Percentiles rank a stretch among this genome's conserved stretches.
Evolutionary conservation across 2,113 vertebrate species (phyloP).

Genomic region (Aegithalos caudatus): DNA sequence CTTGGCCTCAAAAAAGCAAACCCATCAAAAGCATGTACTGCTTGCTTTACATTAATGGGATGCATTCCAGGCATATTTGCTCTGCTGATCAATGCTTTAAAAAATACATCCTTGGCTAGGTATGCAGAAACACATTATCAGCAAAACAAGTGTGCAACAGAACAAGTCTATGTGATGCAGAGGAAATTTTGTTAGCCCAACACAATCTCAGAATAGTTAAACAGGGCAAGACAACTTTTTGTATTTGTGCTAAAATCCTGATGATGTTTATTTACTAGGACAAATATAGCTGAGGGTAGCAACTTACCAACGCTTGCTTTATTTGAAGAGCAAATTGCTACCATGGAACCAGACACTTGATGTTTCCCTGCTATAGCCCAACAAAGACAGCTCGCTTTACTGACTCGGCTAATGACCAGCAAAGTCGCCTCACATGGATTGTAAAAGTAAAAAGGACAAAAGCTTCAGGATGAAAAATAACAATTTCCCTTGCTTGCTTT

Average conservation of each 20-base stretch:
- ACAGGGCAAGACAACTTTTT: not conserved
- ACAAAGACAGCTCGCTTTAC: constrained; percentile 36
- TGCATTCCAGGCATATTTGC: not conserved
- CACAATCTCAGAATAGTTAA: constrained; percentile 41
- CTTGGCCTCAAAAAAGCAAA: not conserved
- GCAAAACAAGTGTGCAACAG: accelerated
- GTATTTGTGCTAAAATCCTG: constrained; percentile 42
- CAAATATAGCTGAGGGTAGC: constrained; percentile 63
- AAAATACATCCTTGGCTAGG: not conserved
- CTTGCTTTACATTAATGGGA: not conserved
- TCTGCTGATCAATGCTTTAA: not conserved
- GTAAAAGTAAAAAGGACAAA: constrained; percentile 55
- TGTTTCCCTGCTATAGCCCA: constrained; percentile 33
- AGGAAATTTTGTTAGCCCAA: not conserved
- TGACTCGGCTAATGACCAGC: not conserved
- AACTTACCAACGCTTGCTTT: constrained; percentile 51
- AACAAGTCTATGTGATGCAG: not conserved
- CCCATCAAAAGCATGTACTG: not conserved
- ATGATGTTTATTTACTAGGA: constrained; percentile 64
- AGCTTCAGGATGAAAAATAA: constrained; percentile 51
- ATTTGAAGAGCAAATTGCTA: constrained; percentile 58
- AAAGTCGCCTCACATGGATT: constrained; percentile 7
- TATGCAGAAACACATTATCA: not conserved
- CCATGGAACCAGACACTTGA: constrained; percentile 58
- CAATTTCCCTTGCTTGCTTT: constrained; percentile 8